Evolutionary conservation across 2,888 invertebrate species (phyloP).

Genomic region (Orgyia antiqua): DNA sequence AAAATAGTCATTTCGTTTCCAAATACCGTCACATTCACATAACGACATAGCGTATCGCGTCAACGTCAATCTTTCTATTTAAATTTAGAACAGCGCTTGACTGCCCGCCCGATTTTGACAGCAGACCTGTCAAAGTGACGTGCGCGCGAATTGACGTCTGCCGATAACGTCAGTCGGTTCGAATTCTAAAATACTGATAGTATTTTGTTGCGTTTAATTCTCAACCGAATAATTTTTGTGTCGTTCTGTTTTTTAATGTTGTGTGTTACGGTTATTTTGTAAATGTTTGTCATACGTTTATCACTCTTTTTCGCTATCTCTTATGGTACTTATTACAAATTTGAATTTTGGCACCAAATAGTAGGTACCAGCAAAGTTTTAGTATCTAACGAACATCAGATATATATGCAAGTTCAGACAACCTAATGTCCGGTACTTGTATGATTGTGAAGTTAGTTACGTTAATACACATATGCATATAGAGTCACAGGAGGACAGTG

Average conservation of each 20-base stretch:
- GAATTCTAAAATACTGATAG: constrained; percentile 35
- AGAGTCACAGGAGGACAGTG: too few relatives aligned
- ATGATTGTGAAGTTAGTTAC: too few relatives aligned
- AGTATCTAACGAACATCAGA: too few relatives aligned
- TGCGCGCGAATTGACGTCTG: constrained; percentile 40
- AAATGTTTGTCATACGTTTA: background rate
- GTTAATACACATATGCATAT: too few relatives aligned
- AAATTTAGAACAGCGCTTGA: constrained; percentile 56
- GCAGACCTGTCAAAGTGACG: constrained; percentile 43
- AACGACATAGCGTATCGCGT: constrained; percentile 43
- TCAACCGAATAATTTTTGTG: constrained; percentile 11
- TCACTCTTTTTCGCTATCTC: too few relatives aligned
- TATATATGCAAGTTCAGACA: too few relatives aligned
- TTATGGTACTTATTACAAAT: too few relatives aligned
- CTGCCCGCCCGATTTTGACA: constrained; percentile 55
- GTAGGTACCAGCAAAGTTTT: too few relatives aligned
- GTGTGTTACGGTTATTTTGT: background rate
- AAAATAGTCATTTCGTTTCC: constrained; percentile 3
- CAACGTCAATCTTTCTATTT: constrained; percentile 61
- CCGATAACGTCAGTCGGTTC: constrained; percentile 43
- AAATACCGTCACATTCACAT: constrained; percentile 2
- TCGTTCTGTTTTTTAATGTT: constrained; percentile 8
- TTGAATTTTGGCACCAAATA: too few relatives aligned
- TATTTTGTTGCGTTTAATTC: constrained; percentile 24
- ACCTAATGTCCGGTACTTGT: too few relatives aligned